Percentiles rank a stretch among this genome's conserved stretches.
phyloP scores from a whole-genome alignment of 2,888 invertebrate genomes.

The Aporophyla nigra region DNA sequence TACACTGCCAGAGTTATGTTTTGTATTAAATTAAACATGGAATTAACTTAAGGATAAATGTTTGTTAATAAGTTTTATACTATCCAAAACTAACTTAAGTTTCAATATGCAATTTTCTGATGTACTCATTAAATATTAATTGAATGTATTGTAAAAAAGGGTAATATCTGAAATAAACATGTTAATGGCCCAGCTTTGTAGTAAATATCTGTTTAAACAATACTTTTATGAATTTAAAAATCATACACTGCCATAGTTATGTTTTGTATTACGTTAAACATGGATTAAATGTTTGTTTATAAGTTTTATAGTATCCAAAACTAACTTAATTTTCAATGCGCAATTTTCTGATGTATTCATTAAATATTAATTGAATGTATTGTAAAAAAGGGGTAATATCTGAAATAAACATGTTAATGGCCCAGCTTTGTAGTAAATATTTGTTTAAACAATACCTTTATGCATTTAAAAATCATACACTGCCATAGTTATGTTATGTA shows the following conservation, averaged over 20 bases:
- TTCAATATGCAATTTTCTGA: background rate
- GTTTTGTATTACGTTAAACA: no score
- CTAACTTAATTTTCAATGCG: no score
- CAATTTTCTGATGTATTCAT: background rate
- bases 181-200: conserved; percentile 28
- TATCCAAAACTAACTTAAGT: no score
- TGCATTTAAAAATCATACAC: background rate
- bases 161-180: background rate
- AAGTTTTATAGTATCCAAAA: no score
- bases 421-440: conserved; percentile 28
- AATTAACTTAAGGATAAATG: no score
- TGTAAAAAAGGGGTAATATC: background rate
- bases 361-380: background rate
- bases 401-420: conserved; percentile 1
- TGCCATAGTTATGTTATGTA: background rate
- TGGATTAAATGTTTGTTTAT: no score
- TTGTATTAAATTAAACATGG: no score
- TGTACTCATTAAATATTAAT: background rate
- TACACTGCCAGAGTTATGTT: no score
- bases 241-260: no score
- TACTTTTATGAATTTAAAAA: background rate
- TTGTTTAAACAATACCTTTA: background rate
- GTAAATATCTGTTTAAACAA: background rate
- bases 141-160: background rate
- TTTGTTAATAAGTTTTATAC: no score